Evolutionary conservation across 2,888 invertebrate species (phyloP).

Genomic region (Eupithecia pulchellata): DNA sequence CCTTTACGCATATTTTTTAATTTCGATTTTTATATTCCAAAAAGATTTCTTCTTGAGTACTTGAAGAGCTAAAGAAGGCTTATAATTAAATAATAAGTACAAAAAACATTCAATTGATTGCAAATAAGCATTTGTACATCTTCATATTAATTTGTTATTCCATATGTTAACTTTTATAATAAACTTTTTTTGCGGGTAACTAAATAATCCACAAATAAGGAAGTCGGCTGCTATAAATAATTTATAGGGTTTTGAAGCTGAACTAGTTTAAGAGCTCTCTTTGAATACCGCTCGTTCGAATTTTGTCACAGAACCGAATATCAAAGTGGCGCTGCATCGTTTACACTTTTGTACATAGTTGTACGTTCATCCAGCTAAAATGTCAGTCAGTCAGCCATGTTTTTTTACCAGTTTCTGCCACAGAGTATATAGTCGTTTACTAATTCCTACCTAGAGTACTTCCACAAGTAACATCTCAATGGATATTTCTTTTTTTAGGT

Average conservation of each 20-base stretch:
- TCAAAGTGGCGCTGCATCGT: not conserved
- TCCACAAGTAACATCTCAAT: not conserved
- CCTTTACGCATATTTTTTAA: too few species aligned
- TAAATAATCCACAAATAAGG: slow-evolving; percentile 55
- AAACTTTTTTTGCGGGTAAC: not conserved
- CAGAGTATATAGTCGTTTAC: not conserved
- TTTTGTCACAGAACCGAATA: slow-evolving; percentile 22
- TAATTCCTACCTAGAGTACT: not conserved
- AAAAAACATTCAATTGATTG: not conserved
- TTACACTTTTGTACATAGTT: slow-evolving; percentile 6
- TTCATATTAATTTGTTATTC: not conserved
- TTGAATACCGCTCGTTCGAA: slow-evolving; percentile 43
- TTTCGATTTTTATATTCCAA: too few species aligned
- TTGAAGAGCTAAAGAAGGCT: too few species aligned
- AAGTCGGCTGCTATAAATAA: slow-evolving; percentile 78
- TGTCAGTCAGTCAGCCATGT: not conserved
- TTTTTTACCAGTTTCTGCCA: not conserved
- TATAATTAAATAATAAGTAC: too few species aligned
- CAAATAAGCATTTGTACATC: not conserved
- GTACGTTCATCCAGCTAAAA: not conserved
- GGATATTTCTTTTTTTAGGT: too few species aligned
- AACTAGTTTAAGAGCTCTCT: slow-evolving; percentile 74
- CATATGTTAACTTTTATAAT: not conserved
- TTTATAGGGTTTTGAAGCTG: slow-evolving; percentile 75
- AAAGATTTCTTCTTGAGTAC: too few species aligned